Conservation (phyloP, 2,888 invertebrate species). For the Meiosimyza platycephala region DNA sequence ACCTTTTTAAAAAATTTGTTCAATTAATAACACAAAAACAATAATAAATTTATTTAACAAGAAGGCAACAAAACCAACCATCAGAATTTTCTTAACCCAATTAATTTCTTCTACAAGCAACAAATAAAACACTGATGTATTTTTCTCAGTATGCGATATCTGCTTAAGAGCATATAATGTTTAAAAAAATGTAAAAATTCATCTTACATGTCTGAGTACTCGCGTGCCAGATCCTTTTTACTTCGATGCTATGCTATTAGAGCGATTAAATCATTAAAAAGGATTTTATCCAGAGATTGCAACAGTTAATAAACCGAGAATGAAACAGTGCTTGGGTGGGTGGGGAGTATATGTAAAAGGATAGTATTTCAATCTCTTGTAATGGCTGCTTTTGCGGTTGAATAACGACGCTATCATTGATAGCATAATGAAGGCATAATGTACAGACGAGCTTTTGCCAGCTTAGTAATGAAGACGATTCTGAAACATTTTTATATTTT, state of each 20-base stretch:
- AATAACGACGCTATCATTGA: not conserved
- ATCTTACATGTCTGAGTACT: too few relatives aligned
- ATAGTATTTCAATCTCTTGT: not conserved
- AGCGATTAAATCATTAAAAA: slow-evolving; percentile 31
- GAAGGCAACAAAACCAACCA: too few relatives aligned
- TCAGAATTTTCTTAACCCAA: too few relatives aligned
- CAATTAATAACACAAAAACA: too few relatives aligned
- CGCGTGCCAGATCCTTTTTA: not conserved
- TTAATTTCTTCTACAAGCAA: too few relatives aligned
- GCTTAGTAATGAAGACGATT: not conserved
- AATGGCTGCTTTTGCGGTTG: not conserved
- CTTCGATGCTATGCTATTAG: slow-evolving; percentile 11
- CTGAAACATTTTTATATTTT: not conserved
- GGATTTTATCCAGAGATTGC: slow-evolving; percentile 23
- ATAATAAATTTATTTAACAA: too few relatives aligned
- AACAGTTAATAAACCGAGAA: slow-evolving; percentile 22
- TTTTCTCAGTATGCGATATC: too few relatives aligned
- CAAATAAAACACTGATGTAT: too few relatives aligned
- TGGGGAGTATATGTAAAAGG: not conserved
- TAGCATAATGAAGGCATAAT: too few relatives aligned
- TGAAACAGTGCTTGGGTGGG: not conserved
- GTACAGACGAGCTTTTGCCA: not conserved
- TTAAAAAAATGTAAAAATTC: too few relatives aligned
- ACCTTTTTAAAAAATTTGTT: too few relatives aligned
- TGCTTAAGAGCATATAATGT: too few relatives aligned